Evolutionary conservation across 2,888 invertebrate species (phyloP), one percentile per base, ranked within the genome.

Genomic region (Athalia circularis): DNA sequence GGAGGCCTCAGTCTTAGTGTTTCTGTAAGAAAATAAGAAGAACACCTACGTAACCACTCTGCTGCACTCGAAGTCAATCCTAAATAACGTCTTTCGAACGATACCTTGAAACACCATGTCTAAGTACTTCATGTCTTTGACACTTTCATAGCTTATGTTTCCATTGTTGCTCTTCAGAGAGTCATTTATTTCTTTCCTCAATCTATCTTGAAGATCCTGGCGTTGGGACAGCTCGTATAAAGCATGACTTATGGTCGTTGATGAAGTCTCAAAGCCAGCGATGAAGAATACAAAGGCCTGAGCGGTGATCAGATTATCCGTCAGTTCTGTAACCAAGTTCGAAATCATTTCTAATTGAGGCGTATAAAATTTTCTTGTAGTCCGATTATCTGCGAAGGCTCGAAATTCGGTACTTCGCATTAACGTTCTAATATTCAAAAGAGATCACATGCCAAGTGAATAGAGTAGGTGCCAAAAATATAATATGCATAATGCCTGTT

Each of bases 241-340:
- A 50, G 88, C 87, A 80, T 91, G 90, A 70, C 89, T 89, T 70
- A 91, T 86, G 0, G 91, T 90, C 0, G 90, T 87, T 0, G 91
- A 90, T 0, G 91, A 91, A 0, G 91, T 91, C 82, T 92, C 91
- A 80, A 91, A 92, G 8, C 92, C 92, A 59, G 91, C 92, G 59
- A 90, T 65, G 79, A 91, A 90, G 81, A 92, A 92, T 8, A 91
- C 87, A 65, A 91, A 89, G 3, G 90, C 87, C 72, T 91, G 91
- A 1, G 91, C 90, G 3, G 89, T 87, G 11, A 91, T 83, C 5
- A 89, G 80, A 2, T 82, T 81, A 80, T 90, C 88, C 0, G 88
- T 88, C 50, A 90, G 83, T 67, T 86, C 89, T 89, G 81, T 7
- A 83, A 79, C 61, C 43, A 59, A 79, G 59, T 15, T 47, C 29